Evolutionary conservation across 2,888 invertebrate species (phyloP), one percentile per base, ranked within the genome.

Genomic region (Torymus tubicola): DNA sequence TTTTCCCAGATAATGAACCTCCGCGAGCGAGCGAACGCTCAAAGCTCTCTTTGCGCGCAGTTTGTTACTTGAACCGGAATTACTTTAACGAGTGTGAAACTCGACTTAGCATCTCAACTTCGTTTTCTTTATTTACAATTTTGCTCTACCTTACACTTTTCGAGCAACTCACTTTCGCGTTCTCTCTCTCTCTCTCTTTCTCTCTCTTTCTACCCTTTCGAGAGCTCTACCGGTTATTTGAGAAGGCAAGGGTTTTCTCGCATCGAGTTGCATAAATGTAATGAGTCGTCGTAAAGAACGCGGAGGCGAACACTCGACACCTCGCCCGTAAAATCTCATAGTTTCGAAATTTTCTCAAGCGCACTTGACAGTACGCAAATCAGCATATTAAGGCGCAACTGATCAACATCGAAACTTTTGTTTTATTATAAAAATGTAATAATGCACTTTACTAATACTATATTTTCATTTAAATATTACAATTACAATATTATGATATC

Each of bases 261-360:
- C 81, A 69, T 81, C 81, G 77, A 81, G 77, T 81, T 81, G 77
- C 81, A 73, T 81, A 81, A 81, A 81, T 77, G 77, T 81, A 81
- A 81, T 69, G 68, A 85, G 83, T 84, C 82, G 85, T 85, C 85
- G 85, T 86, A 84, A 86, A 84, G 86, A 85, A 85, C 83, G 83
- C 67, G 77, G 53, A 64, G 55, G 74, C 10, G 79, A 68, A 76
- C 57, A 69, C 81, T 75, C 80, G 80, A 80, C 71, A 80, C 80
- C 65, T 65, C n/a, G 11, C 10, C 13, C n/a, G 61, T 13, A 74
- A 69, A 79, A 58, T 69, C 58, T 69, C 69, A 73, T 73, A 68
- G 68, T 74, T 69, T 69, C 52, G 52, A 31, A 74, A 74, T 68
- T 68, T 78, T 78, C 78, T 68, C 68, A 67, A 57, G 63, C 53